Conservation (phyloP, 1,140 invertebrate species). For the Fopius arisanus region DNA sequence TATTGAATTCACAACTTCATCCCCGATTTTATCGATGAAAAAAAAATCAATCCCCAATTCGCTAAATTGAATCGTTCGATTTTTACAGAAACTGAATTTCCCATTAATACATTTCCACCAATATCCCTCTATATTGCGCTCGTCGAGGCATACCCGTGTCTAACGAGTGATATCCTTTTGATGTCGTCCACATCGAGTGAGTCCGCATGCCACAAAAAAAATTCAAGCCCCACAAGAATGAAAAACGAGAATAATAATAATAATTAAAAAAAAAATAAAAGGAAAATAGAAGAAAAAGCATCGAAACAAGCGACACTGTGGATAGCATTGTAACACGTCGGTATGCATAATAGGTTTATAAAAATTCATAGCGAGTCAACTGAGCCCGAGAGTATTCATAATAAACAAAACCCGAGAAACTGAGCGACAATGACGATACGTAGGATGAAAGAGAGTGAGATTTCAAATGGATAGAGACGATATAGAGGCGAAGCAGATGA, state of each 20-base stretch:
- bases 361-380: slow-evolving; percentile 49
- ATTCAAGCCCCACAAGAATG: background rate
- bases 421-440: slow-evolving; percentile 17
- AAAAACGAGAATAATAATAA: background rate
- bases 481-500: background rate
- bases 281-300: background rate
- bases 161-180: slow-evolving; percentile 48
- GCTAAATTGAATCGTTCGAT: background rate
- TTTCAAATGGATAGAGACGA: background rate
- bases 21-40: background rate
- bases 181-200: slow-evolving; percentile 42
- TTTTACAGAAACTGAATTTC: background rate
- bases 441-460: background rate
- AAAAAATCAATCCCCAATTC: background rate
- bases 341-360: slow-evolving; percentile 55
- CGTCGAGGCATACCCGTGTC: slow-evolving; percentile 11
- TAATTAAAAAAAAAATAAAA: background rate
- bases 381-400: slow-evolving; percentile 28
- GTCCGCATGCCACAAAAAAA: background rate
- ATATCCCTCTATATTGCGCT: background rate
- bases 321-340: slow-evolving; percentile 49
- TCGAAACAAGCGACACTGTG: background rate
- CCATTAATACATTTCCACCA: background rate
- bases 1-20: background rate
- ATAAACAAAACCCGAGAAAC: background rate